Base-by-base conservation (phyloP, 1,140 invertebrate genomes). In the Drosophila leontia region DNA sequence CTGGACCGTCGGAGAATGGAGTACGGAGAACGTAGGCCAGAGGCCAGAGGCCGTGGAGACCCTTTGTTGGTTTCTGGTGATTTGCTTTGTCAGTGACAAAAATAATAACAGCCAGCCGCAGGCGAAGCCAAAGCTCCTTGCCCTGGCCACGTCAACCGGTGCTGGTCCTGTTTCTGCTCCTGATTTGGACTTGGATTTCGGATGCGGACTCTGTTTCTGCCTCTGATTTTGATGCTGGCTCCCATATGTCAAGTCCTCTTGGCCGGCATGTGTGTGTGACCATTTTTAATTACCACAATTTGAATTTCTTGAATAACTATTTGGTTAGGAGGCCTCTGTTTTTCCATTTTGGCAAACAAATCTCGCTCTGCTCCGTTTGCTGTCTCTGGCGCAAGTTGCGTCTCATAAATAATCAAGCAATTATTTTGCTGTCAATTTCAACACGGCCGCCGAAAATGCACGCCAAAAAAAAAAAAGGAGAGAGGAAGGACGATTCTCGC, bases 381-480 rank as follows among this genome's bases (percentile, higher is more conserved):
- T 69, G 80, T 64, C 78, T 59, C 59, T 56, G 45, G 13, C 13
- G 51, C 78, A 32, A 86, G 76, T 83, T 67, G 83, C 78, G 78
- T 71, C 83, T 78, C 88, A 91, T 91, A 91, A 91, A 91, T 91
- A 91, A 91, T 85, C 81, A 84, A 88, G 84, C 88, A 91, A 91
- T 91, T 91, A 91, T 91, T 91, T 91, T 91, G 70, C 88, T 91
- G 88, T 91, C 88, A 91, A 91, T 91, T 91, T 90, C 88, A 91
- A 91, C 88, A 91, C 88, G 85, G 82, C 84, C 85, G 80, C 75
- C 74, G 78, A 88, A 90, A 88, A 88, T 81, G 81, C 85, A 88
- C 78, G 85, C 69, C 77, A 78, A 74, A 70, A 53, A 50, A 29
- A 29, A 23, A 23, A 23, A 23, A 2, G 26, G 26, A 72, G 51